phyloP scores from a whole-genome alignment of 2,888 invertebrate species.

The Sphaerolaimus hirsutus region DNA sequence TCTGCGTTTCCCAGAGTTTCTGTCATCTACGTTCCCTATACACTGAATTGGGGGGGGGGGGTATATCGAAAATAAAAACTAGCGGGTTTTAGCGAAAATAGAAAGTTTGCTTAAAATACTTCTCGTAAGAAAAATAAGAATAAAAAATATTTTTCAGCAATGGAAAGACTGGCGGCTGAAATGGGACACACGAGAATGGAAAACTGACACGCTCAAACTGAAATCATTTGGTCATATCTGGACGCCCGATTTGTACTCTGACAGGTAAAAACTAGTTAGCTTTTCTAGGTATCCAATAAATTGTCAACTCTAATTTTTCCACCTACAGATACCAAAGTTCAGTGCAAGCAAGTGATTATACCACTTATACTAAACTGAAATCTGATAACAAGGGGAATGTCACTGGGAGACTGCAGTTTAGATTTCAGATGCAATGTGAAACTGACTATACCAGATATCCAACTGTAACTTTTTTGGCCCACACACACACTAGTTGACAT shows the following conservation, averaged over 20 bases:
- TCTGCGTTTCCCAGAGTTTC: too few relatives aligned
- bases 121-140: too few relatives aligned
- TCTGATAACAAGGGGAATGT: conserved; percentile 13
- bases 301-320: background rate
- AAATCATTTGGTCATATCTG: conserved; percentile 14
- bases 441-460: conserved; percentile 17
- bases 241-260: conserved; percentile 17
- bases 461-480: too few relatives aligned
- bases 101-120: too few relatives aligned
- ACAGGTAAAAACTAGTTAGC: conserved; percentile 8
- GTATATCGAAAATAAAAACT: too few relatives aligned
- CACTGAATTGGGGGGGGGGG: too few relatives aligned
- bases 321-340: conserved; percentile 13
- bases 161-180: conserved; percentile 17
- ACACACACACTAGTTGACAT: too few relatives aligned
- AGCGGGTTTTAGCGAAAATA: too few relatives aligned
- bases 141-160: conserved; percentile 10
- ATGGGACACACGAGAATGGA: conserved; percentile 15
- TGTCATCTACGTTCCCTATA: too few relatives aligned
- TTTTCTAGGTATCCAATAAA: background rate
- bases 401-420: conserved; percentile 14
- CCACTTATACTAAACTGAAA: conserved; percentile 11
- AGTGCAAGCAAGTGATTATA: conserved; percentile 14
- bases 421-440: conserved; percentile 15
- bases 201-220: conserved; percentile 13